phyloP scores from a whole-genome alignment of 1,140 invertebrate species.

The Nylanderia fulva region DNA sequence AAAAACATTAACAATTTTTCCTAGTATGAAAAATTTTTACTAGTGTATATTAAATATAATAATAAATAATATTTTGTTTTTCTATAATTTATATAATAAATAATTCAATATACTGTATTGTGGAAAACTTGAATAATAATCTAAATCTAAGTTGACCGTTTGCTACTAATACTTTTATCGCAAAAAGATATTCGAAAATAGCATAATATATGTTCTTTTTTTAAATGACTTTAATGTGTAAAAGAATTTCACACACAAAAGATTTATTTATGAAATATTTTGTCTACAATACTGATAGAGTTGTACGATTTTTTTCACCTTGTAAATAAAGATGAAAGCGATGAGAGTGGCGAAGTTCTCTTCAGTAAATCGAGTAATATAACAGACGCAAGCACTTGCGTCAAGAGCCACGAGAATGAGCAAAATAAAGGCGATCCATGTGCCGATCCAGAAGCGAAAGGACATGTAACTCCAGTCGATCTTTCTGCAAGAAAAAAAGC shows the following conservation, averaged over 20 bases:
- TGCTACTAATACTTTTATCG: no score
- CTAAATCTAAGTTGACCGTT: no score
- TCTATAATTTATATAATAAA: no score
- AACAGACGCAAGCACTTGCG: slow-evolving; percentile 98
- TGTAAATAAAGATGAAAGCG: slow-evolving; percentile 99
- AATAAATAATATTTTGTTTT: no score
- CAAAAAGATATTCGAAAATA: no score
- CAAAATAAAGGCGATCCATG: slow-evolving; percentile 96
- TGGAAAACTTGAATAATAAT: no score
- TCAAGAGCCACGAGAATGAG: slow-evolving; percentile 97
- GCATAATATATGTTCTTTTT: background rate
- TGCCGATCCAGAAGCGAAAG: slow-evolving; percentile 97
- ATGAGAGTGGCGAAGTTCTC: slow-evolving; percentile 99
- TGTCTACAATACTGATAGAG: background rate
- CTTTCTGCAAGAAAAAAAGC: slow-evolving; percentile 81
- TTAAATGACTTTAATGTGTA: background rate
- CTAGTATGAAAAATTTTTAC: background rate
- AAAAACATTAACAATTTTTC: background rate
- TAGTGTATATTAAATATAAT: no score
- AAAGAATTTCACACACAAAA: background rate
- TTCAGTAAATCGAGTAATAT: slow-evolving; percentile 99
- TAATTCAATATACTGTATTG: no score
- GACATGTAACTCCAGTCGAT: slow-evolving; percentile 96
- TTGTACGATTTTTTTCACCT: slow-evolving; percentile 88
- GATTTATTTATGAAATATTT: background rate